Base-by-base conservation (phyloP, 2,113 vertebrate genomes). In the Anarrhichthys ocellatus region DNA sequence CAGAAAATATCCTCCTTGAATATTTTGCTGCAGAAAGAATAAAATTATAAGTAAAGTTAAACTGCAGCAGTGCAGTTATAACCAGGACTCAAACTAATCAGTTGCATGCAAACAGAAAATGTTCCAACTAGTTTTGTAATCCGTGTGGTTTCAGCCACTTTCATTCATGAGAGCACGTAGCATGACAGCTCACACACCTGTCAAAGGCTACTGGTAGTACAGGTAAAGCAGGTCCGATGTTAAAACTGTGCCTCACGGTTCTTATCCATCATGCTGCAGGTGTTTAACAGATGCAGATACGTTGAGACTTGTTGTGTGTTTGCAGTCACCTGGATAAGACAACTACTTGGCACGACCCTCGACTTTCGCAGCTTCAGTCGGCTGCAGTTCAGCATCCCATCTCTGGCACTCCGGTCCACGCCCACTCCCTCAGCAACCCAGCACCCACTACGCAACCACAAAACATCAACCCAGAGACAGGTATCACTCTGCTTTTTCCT, bases 341-440 rank as follows among this genome's bases (percentile, higher is more conserved):
- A 36, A 94, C 94, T 38, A 94, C 94, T 44, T 94, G 94, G 94
- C 94, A 93, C 50, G 94, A 94, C 88, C 94, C 94, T 17, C 93
- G 94, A 18, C 87, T 94, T 0, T 75, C 94, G 4, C 93, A 93
- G 86, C 90, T 93, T 46, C 93, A 94, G 84, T 87, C 93, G 6
- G 87, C 87, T 65, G 83, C 87, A 11, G 79, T 83, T 24, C 92
- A 90, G 80, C 93, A 91, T 83, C 88, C 89, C 0, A 84, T 92
- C 72, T 18, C 89, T 34, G 81, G 79, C 34, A 4, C 91, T 34
- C 91, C 92, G 0, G 59, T 88, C 82, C 91, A 94, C 42, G 18
- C 86, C 81, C 94, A 93, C 88, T 91, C 93, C 63, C 90, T 94
- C 71, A 90, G 92, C 90, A 93, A 94, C 85, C 91, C 93, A 38